Percentiles rank a stretch among this genome's conserved stretches.
Evolutionary conservation across 2,797 vertebrate species (phyloP).

Genomic region (Chiroxiphia lanceolata): DNA sequence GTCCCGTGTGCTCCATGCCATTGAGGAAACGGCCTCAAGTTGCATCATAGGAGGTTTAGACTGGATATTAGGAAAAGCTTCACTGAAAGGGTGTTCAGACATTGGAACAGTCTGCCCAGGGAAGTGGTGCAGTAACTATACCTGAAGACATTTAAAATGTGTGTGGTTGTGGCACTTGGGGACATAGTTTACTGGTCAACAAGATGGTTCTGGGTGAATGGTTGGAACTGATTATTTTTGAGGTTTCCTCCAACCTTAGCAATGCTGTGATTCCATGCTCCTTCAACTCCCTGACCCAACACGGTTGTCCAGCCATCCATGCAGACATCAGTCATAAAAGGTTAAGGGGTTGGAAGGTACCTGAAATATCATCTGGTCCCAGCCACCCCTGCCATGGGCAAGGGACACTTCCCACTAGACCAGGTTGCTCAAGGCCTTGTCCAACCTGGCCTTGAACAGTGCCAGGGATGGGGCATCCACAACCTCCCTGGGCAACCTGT

Average conservation of each 20-base stretch:
- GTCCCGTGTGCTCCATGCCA: not conserved
- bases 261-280: not conserved
- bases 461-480: no score
- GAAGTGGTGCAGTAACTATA: not conserved
- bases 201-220: not conserved
- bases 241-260: not conserved
- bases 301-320: rapidly evolving
- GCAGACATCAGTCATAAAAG: no score
- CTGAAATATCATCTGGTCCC: not conserved
- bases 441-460: not conserved
- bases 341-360: not conserved
- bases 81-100: not conserved
- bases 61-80: not conserved
- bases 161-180: not conserved
- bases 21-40: not conserved
- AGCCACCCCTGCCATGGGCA: not conserved
- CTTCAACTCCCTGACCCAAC: not conserved
- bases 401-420: not conserved
- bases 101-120: not conserved
- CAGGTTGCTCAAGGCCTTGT: not conserved
- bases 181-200: not conserved
- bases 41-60: not conserved
- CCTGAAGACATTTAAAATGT: not conserved
- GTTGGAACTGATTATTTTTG: not conserved
- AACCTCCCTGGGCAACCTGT: not conserved